Evolutionary conservation across 1,140 invertebrate genomes (phyloP), one percentile per base, ranked within the genome.

Genomic region (Bacillus rossius): DNA sequence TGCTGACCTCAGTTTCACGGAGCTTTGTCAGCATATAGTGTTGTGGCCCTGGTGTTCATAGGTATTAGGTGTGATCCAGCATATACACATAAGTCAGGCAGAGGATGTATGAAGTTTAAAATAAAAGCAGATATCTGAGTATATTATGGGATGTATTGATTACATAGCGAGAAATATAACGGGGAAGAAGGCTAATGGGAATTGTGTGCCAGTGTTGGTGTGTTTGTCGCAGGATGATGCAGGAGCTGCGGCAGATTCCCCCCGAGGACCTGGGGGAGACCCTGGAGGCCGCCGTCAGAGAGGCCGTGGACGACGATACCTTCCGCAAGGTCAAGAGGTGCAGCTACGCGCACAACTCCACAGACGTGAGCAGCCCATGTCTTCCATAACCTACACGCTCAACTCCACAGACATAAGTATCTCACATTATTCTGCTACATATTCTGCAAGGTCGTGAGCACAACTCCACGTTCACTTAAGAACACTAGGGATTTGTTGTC

Each of bases 251-350:
- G 5, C 16, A 20, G 1, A 26, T 55, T 5, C 53, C 53, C 5
- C n/a, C 41, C 57, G 75, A 78, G 52, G 76, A 81, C 62, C 68
- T 82, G 51, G 76, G 77, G 57, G 70, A 72, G 8, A 77, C 75
- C 38, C 64, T 87, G 34, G 82, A 84, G 60, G 78, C 81, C 50
- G 84, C 83, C 0, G 74, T 87, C 0, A 76, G 79, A 53, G 83
- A 86, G 70, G 84, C 84, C 0, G 73, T 85, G 2, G 79, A 86
- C 57, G 84, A 87, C 63, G 79, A 82, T 20, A 86, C 84, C 1
- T 86, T 85, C 61, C 74, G 81, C 42, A 84, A 85, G 72, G 82
- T 87, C 16, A 83, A 85, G 65, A 73, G 84, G 45, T 77, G 84
- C 68, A 87, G 84, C 64, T 87, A 87, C 67, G 83, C 84, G 23